These are phyloP conservation scores for Ophthalmolycus amberensis DNA, from an alignment of 2,113 vertebrate genomes.

Conservation along the genomic window DNA sequence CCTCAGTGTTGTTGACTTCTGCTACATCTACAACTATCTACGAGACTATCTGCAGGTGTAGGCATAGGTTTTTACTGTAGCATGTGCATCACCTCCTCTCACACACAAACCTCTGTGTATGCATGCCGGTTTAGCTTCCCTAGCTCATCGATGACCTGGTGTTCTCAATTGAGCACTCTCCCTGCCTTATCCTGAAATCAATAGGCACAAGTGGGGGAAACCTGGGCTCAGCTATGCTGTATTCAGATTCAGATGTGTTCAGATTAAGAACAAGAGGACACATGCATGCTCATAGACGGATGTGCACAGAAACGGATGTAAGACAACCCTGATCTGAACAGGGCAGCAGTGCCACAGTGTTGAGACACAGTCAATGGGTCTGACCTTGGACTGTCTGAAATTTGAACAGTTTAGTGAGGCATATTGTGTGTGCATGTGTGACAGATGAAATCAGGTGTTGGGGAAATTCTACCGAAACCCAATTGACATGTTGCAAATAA, in stretches of 20 bases:
- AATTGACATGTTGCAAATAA: background rate
- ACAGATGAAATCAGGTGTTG: background rate
- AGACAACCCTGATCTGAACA: slow-evolving; percentile 35
- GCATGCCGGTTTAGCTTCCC: slow-evolving; percentile 30
- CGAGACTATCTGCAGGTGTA: slow-evolving; percentile 5
- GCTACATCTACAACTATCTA: too few species aligned
- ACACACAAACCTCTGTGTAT: slow-evolving; percentile 1
- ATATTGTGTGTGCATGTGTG: background rate
- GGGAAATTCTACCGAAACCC: background rate
- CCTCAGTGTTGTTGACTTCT: too few species aligned
- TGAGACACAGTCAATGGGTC: slow-evolving; percentile 2
- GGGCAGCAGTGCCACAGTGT: background rate
- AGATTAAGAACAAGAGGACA: slow-evolving; percentile 20
- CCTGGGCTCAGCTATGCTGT: background rate
- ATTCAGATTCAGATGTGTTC: background rate
- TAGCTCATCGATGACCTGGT: slow-evolving; percentile 57
- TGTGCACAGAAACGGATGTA: slow-evolving; percentile 17
- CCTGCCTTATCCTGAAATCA: slow-evolving; percentile 53
- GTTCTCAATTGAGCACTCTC: slow-evolving; percentile 56
- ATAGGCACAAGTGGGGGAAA: slow-evolving; percentile 32
- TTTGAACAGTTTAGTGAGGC: background rate
- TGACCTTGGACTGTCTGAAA: slow-evolving; percentile 28
- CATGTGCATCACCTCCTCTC: background rate
- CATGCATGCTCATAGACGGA: background rate
- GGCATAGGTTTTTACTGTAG: background rate